Evolutionary conservation across 1,140 invertebrate species (phyloP), one percentile per base, ranked within the genome.

Genomic region (Leguminivora glycinivorella): DNA sequence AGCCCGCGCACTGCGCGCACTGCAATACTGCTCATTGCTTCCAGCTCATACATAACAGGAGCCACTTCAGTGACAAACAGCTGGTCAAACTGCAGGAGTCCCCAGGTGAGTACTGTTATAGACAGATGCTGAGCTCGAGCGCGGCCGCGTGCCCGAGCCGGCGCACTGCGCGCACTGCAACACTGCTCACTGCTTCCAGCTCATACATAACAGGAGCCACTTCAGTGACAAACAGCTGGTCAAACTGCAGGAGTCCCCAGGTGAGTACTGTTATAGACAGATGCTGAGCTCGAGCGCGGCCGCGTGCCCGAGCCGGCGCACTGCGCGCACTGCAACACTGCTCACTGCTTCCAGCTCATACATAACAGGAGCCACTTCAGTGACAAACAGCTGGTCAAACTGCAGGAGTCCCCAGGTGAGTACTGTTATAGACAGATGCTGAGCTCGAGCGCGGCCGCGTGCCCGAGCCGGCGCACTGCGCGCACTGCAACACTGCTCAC

Each of bases 271-370:
- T n/a, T n/a, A n/a, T n/a, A n/a, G n/a, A n/a, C n/a, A n/a, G n/a
- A n/a, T n/a, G n/a, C n/a, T n/a, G n/a, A n/a, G n/a, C n/a, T n/a
- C n/a, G n/a, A n/a, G 3, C 3, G 29, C 29, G 29, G 29, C 29
- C 29, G 29, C 40, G 40, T 43, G 40, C 40, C 40, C 12, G 40
- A 43, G 40, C 40, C 40, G 40, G 40, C 40, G 40, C 40, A 43
- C 40, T 43, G 40, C 40, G 40, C 40, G 14, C 40, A 43, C 40
- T 43, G 40, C 40, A 43, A 43, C 40, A 43, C 40, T 14, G 40
- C 40, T 12, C 40, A 43, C 40, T 43, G 40, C 40, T 43, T 43
- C 40, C 40, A 43, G 40, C 40, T 43, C 40, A 43, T 43, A 43
- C 40, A 43, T 14, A 43, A 43, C 40, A 12, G 40, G 12, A 43